Evolutionary conservation across 2,797 vertebrate genomes (phyloP).

Genomic region (Peromyscus nudipes): DNA sequence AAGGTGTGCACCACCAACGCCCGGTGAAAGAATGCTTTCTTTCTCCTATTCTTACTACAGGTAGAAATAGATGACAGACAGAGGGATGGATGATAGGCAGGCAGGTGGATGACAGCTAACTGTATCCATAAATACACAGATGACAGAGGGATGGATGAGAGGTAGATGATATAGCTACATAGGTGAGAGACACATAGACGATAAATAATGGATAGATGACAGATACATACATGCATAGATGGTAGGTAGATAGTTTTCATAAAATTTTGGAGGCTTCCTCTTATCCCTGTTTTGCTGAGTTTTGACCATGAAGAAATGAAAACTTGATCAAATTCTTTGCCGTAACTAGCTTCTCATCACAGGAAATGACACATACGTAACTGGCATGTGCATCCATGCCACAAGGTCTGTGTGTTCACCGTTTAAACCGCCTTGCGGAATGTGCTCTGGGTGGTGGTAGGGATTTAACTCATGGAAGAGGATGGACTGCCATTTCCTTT

Average conservation of each 20-base stretch:
- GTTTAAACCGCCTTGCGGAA: not conserved
- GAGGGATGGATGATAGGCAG: not conserved
- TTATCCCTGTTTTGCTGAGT: not conserved
- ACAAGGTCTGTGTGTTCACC: not conserved
- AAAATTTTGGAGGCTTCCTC: not conserved
- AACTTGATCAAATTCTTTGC: not conserved
- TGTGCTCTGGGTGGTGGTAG: not conserved
- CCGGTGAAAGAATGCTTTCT: not conserved
- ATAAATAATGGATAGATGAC: not conserved
- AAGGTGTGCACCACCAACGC: too few species aligned
- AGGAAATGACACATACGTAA: not conserved
- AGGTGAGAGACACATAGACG: not conserved
- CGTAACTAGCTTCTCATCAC: not conserved
- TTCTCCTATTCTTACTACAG: not conserved
- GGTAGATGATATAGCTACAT: not conserved
- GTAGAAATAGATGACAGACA: not conserved
- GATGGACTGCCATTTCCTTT: not conserved
- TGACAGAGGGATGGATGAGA: not conserved
- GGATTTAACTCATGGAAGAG: not conserved
- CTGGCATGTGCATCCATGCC: not conserved
- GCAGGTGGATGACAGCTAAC: not conserved
- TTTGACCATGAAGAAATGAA: not conserved
- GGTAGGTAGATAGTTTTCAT: not conserved
- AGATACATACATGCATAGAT: not conserved
- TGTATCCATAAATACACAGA: not conserved